These are phyloP conservation scores for Chlorops oryzae DNA, from an alignment of 1,140 invertebrate species.

Conservation along the genomic window DNA sequence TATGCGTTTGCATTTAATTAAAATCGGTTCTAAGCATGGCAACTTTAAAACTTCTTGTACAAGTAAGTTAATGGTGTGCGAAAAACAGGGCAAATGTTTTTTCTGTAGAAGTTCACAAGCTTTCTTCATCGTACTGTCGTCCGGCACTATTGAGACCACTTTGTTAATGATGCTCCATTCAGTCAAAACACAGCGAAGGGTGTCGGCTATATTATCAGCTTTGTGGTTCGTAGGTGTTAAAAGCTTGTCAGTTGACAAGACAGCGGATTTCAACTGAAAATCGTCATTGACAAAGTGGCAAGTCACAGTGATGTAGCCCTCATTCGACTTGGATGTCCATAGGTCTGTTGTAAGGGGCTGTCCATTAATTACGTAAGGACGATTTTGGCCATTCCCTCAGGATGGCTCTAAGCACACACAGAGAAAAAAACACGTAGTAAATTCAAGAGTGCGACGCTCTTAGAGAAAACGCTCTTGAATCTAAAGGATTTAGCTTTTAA, in stretches of 20 bases:
- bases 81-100: constrained; percentile 1
- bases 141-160: not conserved
- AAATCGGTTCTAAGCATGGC: not conserved
- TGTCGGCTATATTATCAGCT: not conserved
- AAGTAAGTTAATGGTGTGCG: too few relatives aligned
- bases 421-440: too few relatives aligned
- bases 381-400: not conserved
- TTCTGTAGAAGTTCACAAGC: not conserved
- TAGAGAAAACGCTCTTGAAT: too few relatives aligned
- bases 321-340: not conserved
- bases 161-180: not conserved
- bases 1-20: not conserved
- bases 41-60: not conserved
- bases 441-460: too few relatives aligned
- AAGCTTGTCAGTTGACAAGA: not conserved
- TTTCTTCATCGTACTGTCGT: constrained; percentile 1
- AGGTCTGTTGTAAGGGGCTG: not conserved
- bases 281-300: too few relatives aligned
- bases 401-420: not conserved
- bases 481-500: too few relatives aligned
- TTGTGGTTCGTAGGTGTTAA: not conserved
- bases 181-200: not conserved
- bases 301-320: not conserved
- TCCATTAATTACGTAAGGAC: too few relatives aligned
- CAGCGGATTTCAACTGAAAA: not conserved